Base-by-base conservation (phyloP, 2,888 invertebrate genomes). In the Trissoscelio sp. region DNA sequence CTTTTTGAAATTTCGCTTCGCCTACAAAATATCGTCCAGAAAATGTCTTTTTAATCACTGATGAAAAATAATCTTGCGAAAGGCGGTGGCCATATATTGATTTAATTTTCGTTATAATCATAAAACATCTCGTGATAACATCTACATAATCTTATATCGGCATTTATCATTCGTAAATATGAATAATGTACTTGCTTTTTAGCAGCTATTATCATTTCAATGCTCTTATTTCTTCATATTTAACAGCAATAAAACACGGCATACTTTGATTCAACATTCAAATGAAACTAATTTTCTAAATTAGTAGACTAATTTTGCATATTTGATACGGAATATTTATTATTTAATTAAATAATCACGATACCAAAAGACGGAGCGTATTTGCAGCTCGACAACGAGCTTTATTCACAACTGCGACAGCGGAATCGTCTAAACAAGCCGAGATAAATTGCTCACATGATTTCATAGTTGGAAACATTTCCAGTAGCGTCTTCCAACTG, bases 261-360 rank as follows among this genome's bases (percentile, higher is more conserved):
- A n/a, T n/a, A n/a, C n/a, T n/a, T n/a, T n/a, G n/a, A n/a, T n/a
- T n/a, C n/a, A n/a, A n/a, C n/a, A n/a, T n/a, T n/a, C n/a, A n/a
- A n/a, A n/a, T n/a, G n/a, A n/a, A n/a, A n/a, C n/a, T n/a, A n/a
- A n/a, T n/a, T n/a, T n/a, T n/a, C n/a, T n/a, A n/a, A n/a, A n/a
- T n/a, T n/a, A n/a, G n/a, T n/a, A n/a, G n/a, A n/a, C n/a, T n/a
- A n/a, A 39, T n/a, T 39, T 12, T 9, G 39, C 11, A 12, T 12
- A 39, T 39, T 39, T 9, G 3, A 7, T n/a, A n/a, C n/a, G n/a
- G n/a, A n/a, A n/a, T n/a, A n/a, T n/a, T n/a, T n/a, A 16, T 24
- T 53, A 53, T 53, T 53, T 28, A 53, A 28, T 53, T 53, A 53
- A 53, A 53, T 53, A 53, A 53, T 53, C 53, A 14, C 28, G 31